These are phyloP conservation scores for Melinaea marsaeus DNA, from an alignment of 2,888 invertebrate genomes.

Conservation along the genomic window DNA sequence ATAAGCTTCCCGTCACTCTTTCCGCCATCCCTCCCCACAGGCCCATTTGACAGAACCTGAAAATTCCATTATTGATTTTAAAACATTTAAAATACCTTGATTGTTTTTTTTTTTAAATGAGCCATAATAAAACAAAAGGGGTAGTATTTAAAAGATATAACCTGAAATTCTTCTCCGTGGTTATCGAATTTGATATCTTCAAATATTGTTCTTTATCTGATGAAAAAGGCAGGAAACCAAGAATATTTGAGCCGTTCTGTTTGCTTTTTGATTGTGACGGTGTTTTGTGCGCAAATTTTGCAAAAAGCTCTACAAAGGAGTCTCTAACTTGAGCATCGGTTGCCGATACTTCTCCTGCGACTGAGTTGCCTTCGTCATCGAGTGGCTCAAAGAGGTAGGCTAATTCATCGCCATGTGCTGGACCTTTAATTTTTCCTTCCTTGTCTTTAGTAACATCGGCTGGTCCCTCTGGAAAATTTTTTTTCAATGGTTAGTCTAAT, in stretches of 20 bases:
- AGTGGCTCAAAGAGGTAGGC: conserved; percentile 83
- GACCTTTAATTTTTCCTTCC: conserved; percentile 47
- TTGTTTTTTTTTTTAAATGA: background rate
- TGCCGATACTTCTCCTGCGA: conserved; percentile 58
- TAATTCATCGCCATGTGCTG: conserved; percentile 85
- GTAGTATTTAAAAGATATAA: conserved; percentile 28
- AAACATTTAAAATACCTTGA: background rate
- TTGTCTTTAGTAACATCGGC: conserved; percentile 31
- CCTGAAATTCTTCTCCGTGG: conserved; percentile 63
- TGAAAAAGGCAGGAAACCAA: conserved; percentile 47
- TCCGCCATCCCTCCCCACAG: conserved; percentile 81
- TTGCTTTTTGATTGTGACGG: conserved; percentile 38
- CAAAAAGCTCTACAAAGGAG: conserved; percentile 81
- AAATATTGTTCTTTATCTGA: conserved; percentile 55
- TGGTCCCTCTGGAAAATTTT: conserved; percentile 28
- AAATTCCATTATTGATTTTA: background rate
- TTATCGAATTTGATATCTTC: conserved; percentile 51
- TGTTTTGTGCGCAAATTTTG: conserved; percentile 79
- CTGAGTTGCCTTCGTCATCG: conserved; percentile 77
- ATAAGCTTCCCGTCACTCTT: conserved; percentile 74
- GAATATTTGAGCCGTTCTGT: conserved; percentile 31
- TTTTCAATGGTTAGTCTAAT: background rate
- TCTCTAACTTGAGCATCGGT: conserved; percentile 82
- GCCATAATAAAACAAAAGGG: too few species aligned
- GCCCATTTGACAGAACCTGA: conserved; percentile 82